These are phyloP conservation scores for Labroides dimidiatus DNA, from an alignment of 2,797 vertebrate species.

Conservation along the genomic window DNA sequence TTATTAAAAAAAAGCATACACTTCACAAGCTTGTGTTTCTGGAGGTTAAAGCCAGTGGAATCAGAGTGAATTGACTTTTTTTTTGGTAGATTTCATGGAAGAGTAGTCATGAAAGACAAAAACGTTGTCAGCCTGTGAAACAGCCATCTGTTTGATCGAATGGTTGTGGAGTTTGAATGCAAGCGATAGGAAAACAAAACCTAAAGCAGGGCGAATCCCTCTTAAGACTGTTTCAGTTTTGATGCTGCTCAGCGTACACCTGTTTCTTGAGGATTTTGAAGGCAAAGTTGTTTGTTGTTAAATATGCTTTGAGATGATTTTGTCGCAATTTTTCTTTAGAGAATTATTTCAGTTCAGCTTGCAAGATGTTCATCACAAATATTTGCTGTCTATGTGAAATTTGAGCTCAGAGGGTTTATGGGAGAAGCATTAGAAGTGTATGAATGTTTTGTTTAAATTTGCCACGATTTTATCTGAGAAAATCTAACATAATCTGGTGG, in stretches of 20 bases:
- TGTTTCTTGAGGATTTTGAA: slow-evolving; percentile 36
- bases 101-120: slow-evolving; percentile 64
- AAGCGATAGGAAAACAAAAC: slow-evolving; percentile 61
- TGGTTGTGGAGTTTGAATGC: slow-evolving; percentile 62
- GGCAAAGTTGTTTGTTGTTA: slow-evolving; percentile 29
- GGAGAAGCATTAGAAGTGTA: neutral
- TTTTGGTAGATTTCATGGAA: slow-evolving; percentile 54
- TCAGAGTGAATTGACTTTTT: slow-evolving; percentile 38
- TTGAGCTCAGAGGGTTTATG: slow-evolving; percentile 4
- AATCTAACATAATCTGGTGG: neutral
- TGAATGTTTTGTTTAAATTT: slow-evolving; percentile 1
- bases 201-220: slow-evolving; percentile 43
- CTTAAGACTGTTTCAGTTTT: slow-evolving; percentile 22
- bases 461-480: neutral
- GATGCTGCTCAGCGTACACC: slow-evolving; percentile 32
- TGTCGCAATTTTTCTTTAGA: slow-evolving; percentile 17
- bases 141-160: slow-evolving; percentile 72
- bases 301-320: slow-evolving; percentile 29
- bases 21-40: slow-evolving; percentile 51
- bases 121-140: slow-evolving; percentile 64
- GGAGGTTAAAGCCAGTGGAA: slow-evolving; percentile 55
- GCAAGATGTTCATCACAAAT: slow-evolving; percentile 27
- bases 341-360: slow-evolving; percentile 18
- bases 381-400: slow-evolving; percentile 15
- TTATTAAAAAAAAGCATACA: slow-evolving; percentile 48